These are phyloP conservation scores for Acanthis flammea DNA, from an alignment of 2,797 vertebrate genomes.

Conservation along the genomic window DNA sequence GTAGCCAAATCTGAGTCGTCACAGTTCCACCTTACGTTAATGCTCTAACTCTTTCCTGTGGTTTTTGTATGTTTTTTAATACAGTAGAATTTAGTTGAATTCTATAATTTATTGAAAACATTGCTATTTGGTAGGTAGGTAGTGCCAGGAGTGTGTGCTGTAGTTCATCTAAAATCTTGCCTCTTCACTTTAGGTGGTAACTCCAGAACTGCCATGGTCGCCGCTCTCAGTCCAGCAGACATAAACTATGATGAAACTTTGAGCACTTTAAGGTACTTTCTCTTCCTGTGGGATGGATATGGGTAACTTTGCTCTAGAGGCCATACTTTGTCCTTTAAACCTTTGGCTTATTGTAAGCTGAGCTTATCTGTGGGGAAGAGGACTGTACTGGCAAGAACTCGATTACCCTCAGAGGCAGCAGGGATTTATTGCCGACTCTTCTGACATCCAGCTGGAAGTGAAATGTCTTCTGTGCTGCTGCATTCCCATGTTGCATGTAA, in stretches of 20 bases:
- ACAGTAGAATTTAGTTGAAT: not conserved
- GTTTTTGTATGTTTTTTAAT: not conserved
- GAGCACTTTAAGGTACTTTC: conserved; percentile 91
- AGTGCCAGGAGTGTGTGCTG: not conserved
- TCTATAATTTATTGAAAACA: not conserved
- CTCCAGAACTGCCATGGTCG: conserved; percentile 98
- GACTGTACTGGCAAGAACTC: not conserved
- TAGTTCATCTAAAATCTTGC: not conserved
- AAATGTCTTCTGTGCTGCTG: not conserved
- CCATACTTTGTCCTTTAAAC: not conserved
- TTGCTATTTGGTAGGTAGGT: not conserved
- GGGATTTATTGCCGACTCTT: not conserved
- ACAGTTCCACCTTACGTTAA: not conserved
- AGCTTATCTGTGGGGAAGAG: not conserved
- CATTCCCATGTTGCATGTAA: not conserved
- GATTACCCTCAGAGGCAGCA: not conserved
- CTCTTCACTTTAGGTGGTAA: conserved; percentile 85
- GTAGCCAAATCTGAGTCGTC: not conserved
- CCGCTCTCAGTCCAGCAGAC: conserved; percentile 96
- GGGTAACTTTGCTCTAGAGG: not conserved
- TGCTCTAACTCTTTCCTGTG: not conserved
- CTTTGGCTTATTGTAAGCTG: not conserved
- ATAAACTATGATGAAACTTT: conserved; percentile 99
- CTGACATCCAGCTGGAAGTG: not conserved
- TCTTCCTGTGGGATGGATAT: not conserved